Base-by-base conservation (phyloP, 2,888 invertebrate species). In the Tetragonula carbonaria region DNA sequence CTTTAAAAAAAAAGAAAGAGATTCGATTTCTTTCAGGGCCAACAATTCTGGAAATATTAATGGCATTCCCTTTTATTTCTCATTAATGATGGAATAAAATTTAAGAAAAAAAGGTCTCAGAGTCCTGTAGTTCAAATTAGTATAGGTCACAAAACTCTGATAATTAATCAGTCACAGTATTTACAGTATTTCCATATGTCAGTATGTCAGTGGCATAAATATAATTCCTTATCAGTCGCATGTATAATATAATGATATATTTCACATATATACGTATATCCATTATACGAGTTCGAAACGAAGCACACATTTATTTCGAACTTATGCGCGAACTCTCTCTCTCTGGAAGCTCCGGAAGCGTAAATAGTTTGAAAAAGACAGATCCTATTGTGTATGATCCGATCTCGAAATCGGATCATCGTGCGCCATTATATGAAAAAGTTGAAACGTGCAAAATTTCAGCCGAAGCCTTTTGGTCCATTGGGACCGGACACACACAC, bases 401-500 rank as follows among this genome's bases (percentile, higher is more conserved):
- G 59, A 76, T 72, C 53, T 21, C 51, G n/a, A 53, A 77, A 72
- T 77, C 53, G 66, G 67, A 77, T 77, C 77, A 72, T 65, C 77
- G 53, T 16, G 23, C 59, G 8, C 57, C 21, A 55, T 75, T 63
- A 57, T 50, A 13, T 38, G 51, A 16, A 38, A 71, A 66, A 50
- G 66, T 72, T 74, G n/a, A 5, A 45, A 28, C 57, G 51, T 70
- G 57, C 51, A 51, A 45, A 45, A 45, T 45, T 45, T 45, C 18
- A 23, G 14, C 8, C 55, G 23, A n/a, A 66, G 14, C 18, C 57
- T 45, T 28, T 14, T 18, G 38, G 21, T 45, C 57, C 33, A 66
- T 59, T 50, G 55, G 33, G 23, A 66, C 71, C 2, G n/a, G 14
- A 45, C 13, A n/a, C 21, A 23, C 28, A 2, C 28, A 28, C 28